Base-by-base conservation (phyloP, 2,113 vertebrate genomes). In the Platycercus adscitus region DNA sequence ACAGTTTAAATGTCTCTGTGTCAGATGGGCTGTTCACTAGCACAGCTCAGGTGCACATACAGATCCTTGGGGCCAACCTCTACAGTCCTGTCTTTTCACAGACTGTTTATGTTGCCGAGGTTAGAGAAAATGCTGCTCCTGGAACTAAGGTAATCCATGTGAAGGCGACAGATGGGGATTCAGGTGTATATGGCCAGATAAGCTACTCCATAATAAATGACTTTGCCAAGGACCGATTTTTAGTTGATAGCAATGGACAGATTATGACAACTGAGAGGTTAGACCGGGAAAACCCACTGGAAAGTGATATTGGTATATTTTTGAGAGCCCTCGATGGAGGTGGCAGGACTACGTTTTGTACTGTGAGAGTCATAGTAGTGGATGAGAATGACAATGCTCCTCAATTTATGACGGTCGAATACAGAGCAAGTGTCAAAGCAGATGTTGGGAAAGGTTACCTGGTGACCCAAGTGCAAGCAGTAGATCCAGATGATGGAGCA, bases 311-410 rank as follows among this genome's bases (percentile, higher is more conserved):
- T 0, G 83, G 98, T 77, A 96, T 99, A 91, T 98, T 98, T 53
- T 94, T 99, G 73, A 98, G 98, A 72, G 99, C 99, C 46, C 98
- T 98, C 0, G 99, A 99, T 91, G 98, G 98, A 2, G 99, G 99
- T 41, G 99, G 99, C 65, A 98, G 98, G 71, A 98, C 98, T 11
- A 98, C 98, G 0, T 99, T 99, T 97, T 99, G 99, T 81, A 98
- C 98, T 0, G 98, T 99, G n/a, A 98, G 98, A 71, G 97, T 99
- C 58, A 98, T 98, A 70, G 95, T 99, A 55, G 97, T 99, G 90
- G 99, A 99, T 75, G 99, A 99, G 56, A 99, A 99, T 71, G 99
- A 99, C 97, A 99, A 99, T 0, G 96, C 98, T 33, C 99, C 99
- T 9, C 97, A 97, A 58, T 99, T 99, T 91, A 92, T 97, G 89